Evolutionary conservation across 1,140 invertebrate species (phyloP).

Genomic region (Saccostrea echinata): DNA sequence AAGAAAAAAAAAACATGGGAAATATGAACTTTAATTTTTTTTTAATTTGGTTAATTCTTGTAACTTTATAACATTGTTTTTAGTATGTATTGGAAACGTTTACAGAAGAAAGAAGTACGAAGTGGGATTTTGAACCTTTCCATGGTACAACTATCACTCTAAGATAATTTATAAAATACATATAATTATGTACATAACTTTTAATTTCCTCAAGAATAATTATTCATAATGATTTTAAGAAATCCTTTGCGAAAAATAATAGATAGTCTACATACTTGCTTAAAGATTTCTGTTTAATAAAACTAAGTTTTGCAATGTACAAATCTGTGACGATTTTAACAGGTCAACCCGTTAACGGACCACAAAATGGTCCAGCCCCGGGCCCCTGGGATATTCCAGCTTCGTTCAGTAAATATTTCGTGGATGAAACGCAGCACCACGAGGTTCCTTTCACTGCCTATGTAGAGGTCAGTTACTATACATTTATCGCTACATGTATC

Average conservation of each 20-base stretch:
- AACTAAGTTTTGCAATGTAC: too few relatives aligned
- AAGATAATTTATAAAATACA: too few relatives aligned
- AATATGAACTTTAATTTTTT: too few relatives aligned
- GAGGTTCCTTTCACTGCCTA: slow-evolving; percentile 84
- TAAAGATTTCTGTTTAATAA: too few relatives aligned
- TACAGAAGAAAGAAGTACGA: slow-evolving; percentile 82
- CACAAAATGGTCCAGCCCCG: slow-evolving; percentile 80
- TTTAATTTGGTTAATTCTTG: too few relatives aligned
- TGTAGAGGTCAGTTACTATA: slow-evolving; percentile 78
- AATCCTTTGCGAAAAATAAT: too few relatives aligned
- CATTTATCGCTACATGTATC: background rate
- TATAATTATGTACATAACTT: too few relatives aligned
- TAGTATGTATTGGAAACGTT: slow-evolving; percentile 84
- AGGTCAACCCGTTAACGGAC: slow-evolving; percentile 81
- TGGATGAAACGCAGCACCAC: slow-evolving; percentile 79
- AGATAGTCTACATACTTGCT: too few relatives aligned
- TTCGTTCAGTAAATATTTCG: slow-evolving; percentile 79
- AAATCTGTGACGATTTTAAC: background rate
- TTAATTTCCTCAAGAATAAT: too few relatives aligned
- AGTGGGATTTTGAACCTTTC: slow-evolving; percentile 83
- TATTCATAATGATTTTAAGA: too few relatives aligned
- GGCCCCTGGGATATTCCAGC: slow-evolving; percentile 83
- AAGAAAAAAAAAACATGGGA: too few relatives aligned
- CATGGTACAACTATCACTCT: slow-evolving; percentile 70
- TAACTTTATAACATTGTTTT: background rate